Base-by-base conservation (phyloP, 1,140 invertebrate species). In the Papilio helenus region DNA sequence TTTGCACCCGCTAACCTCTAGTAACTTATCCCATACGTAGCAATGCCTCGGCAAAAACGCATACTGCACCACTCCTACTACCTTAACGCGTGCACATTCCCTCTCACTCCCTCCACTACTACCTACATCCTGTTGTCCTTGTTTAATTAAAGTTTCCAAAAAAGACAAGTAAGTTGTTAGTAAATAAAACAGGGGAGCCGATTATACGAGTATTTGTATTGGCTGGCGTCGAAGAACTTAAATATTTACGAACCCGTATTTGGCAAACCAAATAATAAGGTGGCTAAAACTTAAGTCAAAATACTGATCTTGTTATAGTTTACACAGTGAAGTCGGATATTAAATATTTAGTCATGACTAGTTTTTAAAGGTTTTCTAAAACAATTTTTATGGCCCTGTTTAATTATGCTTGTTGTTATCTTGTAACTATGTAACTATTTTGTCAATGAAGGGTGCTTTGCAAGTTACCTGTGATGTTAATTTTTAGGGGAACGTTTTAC, bases 21-120 rank as follows among this genome's bases (percentile, higher is more conserved):
- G 23, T 87, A 44, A 79, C 82, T 89, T 87, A 78, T 18, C 58
- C 85, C 88, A 84, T 16, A 55, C 72, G 89, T 88, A 91, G 89
- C 88, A 90, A 90, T 89, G 85, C 86, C 79, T 80, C 82, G 83
- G 84, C 90, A 93, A 92, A 93, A 93, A 93, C 90, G 88, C 90
- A 92, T 92, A 92, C 90, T 90, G 92, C 89, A 93, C 92, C 89
- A 88, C 87, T 90, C 88, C 86, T 89, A 84, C 88, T 82, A 81
- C 85, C 83, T 81, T 88, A 89, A 88, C 86, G 71, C 81, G 77
- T 82, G 77, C 84, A 80, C 81, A 79, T 44, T 65, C 71, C 72
- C 68, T 90, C 89, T 85, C 84, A 68, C 84, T 92, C 84, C 79
- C 77, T 29, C 79, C 79, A 58, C 29, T 7, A 34, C 49, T 39